phyloP scores from a whole-genome alignment of 2,113 vertebrate species.

The Burhinus bistriatus region DNA sequence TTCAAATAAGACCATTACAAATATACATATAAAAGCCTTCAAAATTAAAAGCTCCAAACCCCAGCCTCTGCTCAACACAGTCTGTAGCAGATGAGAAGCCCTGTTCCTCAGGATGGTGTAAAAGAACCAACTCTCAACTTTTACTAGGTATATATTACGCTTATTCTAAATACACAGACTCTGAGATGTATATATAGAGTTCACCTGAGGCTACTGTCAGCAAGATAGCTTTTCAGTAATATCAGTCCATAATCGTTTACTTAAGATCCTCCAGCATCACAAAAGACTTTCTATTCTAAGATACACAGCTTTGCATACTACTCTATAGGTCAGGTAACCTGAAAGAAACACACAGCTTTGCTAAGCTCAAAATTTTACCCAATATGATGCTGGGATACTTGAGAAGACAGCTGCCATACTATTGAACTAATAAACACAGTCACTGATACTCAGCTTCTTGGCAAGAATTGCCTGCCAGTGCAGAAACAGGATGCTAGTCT shows the following conservation, averaged over 20 bases:
- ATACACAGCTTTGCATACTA: not conserved
- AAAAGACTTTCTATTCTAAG: not conserved
- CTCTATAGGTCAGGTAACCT: not conserved
- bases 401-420: not conserved
- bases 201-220: not conserved
- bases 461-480: not conserved
- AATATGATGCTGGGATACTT: not conserved
- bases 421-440: not conserved
- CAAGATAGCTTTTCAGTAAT: not conserved
- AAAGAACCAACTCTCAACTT: not conserved
- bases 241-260: not conserved
- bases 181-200: not conserved
- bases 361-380: not conserved
- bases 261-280: not conserved
- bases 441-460: conserved; percentile 18
- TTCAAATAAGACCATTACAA: not conserved
- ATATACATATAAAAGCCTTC: not conserved
- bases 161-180: not conserved
- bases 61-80: not conserved
- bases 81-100: not conserved
- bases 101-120: not conserved
- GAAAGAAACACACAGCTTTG: not conserved
- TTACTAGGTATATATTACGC: not conserved
- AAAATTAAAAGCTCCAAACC: not conserved
- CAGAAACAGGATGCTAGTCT: conserved; percentile 9